Evolutionary conservation across 2,113 vertebrate genomes (phyloP).

Genomic region (Alethe diademata): DNA sequence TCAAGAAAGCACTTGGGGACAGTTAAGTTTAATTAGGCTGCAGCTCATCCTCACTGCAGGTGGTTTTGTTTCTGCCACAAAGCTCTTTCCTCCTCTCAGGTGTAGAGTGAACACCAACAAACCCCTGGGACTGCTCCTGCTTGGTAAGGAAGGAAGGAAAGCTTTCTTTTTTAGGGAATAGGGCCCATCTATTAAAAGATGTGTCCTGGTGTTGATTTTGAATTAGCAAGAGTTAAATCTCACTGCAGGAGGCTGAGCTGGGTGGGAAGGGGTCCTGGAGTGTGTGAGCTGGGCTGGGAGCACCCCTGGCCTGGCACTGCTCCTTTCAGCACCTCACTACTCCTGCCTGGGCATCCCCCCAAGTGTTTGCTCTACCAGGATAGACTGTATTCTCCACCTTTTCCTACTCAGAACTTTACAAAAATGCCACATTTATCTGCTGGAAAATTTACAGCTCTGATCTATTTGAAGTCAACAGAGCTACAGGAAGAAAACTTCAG

Average conservation of each 20-base stretch:
- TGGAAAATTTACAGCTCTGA: background rate
- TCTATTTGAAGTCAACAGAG: background rate
- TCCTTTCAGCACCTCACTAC: background rate
- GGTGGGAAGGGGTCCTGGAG: background rate
- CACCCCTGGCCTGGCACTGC: background rate
- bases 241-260: background rate
- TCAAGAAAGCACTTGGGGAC: conserved; percentile 15
- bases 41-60: background rate
- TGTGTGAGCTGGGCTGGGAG: background rate
- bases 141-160: background rate
- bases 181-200: background rate
- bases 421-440: background rate
- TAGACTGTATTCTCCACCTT: background rate
- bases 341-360: background rate
- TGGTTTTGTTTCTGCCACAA: background rate
- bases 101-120: background rate
- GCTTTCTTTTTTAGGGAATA: no score
- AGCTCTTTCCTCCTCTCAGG: background rate
- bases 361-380: background rate
- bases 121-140: background rate
- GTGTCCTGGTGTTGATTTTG: background rate
- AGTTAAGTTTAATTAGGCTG: conserved; percentile 47
- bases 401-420: background rate
- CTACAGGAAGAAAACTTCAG: background rate
- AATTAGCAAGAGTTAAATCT: background rate